Conservation (phyloP, 1,140 invertebrate genomes). For the Cydia splendana region DNA sequence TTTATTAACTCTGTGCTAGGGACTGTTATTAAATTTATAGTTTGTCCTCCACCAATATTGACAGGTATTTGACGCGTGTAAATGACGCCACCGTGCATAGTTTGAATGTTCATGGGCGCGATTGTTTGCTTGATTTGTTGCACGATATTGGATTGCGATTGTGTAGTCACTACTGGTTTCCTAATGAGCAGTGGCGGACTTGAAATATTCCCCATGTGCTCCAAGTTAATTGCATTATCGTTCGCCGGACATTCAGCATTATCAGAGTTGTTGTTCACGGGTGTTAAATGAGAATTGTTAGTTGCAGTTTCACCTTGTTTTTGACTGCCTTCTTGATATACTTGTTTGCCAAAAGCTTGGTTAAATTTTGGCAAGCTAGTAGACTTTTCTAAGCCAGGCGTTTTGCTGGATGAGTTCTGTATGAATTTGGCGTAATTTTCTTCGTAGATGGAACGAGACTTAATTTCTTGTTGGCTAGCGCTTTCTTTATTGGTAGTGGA, state of each 20-base stretch:
- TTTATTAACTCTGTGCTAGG: constrained; percentile 73
- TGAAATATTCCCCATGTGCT: constrained; percentile 68
- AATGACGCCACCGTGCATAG: constrained; percentile 82
- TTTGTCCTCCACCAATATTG: constrained; percentile 79
- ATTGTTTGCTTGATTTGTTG: constrained; percentile 76
- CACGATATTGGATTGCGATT: constrained; percentile 64
- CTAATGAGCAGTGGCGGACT: constrained; percentile 73
- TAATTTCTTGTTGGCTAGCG: constrained; percentile 69
- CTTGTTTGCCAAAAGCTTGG: constrained; percentile 87
- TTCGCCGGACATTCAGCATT: constrained; percentile 54
- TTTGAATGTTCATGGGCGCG: constrained; percentile 78
- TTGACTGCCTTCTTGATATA: constrained; percentile 77
- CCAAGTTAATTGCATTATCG: constrained; percentile 63
- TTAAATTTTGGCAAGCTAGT: constrained; percentile 87
- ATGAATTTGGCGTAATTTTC: constrained; percentile 80
- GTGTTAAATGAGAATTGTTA: constrained; percentile 53
- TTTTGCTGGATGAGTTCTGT: constrained; percentile 67
- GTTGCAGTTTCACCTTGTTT: constrained; percentile 58
- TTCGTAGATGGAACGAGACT: constrained; percentile 78
- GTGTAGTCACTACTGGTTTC: constrained; percentile 60
- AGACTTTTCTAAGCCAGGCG: constrained; percentile 58
- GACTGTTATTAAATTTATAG: constrained; percentile 81
- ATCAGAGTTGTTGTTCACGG: constrained; percentile 48
- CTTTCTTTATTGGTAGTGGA: constrained; percentile 45
- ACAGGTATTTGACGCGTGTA: constrained; percentile 82